Conservation (phyloP, 2,113 vertebrate genomes). For the Cephalopterus ornatus region DNA sequence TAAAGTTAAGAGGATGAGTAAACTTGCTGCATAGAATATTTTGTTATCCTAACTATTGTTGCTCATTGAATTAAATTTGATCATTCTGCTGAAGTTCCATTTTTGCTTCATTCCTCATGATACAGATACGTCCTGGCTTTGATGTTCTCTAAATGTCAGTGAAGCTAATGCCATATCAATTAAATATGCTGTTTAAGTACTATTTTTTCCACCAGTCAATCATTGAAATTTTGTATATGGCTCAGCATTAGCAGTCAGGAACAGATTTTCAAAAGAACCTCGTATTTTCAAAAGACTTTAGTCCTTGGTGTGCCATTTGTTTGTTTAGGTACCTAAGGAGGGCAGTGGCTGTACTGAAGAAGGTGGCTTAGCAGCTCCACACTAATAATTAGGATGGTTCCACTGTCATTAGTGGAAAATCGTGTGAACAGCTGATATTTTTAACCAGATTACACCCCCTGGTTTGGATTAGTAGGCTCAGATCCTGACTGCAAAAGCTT, state of each 20-base stretch:
- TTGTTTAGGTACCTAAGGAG: not conserved
- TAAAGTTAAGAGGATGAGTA: constrained; percentile 57
- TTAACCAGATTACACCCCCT: not conserved
- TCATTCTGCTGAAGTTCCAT: constrained; percentile 3
- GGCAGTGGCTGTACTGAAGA: not conserved
- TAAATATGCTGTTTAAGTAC: not conserved
- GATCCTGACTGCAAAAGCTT: not conserved
- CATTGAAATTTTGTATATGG: not conserved
- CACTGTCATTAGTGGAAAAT: not conserved
- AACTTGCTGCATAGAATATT: constrained; percentile 45
- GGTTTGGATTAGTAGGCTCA: not conserved
- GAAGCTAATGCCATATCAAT: constrained; percentile 8
- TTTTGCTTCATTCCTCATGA: not conserved
- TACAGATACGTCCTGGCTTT: not conserved
- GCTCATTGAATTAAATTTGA: constrained; percentile 15
- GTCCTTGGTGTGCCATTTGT: not conserved
- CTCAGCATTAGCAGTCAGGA: not conserved
- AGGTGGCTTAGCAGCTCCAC: not conserved
- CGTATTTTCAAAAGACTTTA: not conserved
- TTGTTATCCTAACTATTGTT: constrained; percentile 22
- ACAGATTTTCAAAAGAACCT: not conserved
- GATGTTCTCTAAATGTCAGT: not conserved
- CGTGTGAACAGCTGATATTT: accelerated
- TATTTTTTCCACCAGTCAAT: not conserved
- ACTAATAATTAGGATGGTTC: not conserved